Base-by-base conservation (phyloP, 2,113 vertebrate genomes). In the Tichodroma muraria region DNA sequence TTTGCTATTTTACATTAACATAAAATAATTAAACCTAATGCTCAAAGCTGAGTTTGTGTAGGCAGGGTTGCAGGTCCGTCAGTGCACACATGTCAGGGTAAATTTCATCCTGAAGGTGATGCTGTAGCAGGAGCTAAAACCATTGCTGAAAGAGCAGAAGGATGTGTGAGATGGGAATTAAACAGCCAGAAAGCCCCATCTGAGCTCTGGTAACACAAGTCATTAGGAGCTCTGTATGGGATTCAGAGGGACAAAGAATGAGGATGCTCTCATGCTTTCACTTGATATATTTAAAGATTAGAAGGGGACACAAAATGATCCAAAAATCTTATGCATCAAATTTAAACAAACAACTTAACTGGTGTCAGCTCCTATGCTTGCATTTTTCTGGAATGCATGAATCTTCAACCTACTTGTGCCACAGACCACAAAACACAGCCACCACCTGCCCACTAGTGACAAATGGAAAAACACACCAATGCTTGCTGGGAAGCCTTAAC, bases 11-110 rank as follows among this genome's bases (percentile, higher is more conserved):
- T 70, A 69, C 44, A 64, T 70, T 18, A 92, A 57, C 38, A 82
- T 73, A 90, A 94, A 77, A 80, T 89, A 80, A 91, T 92, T 95
- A 97, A 96, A 89, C 14, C 31, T 80, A 63, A 65, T 19, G 42
- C 14, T 63, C 64, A 84, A 61, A 53, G 21, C 20, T 22, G 35
- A 73, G 49, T 63, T 63, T 73, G 31, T 10, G 25, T 68, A 83
- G 44, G 17, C 9, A 53, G 37, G 14, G 10, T 85, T 64, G 49
- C 14, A 49, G 4, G 10, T 20, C 17, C 7, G 24, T 54, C 50
- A 70, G 33, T 15, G 44, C 47, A 85, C 64, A 70, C 17, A 59
- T 65, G 38, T 47, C 33, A 65, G 18, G 4, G 3, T 27, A 77
- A 77, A n/a, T 47, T 73, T 54, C 35, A 52, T 6, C 15, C 33